Evolutionary conservation across 2,113 vertebrate genomes (phyloP), one percentile per base, ranked within the genome.

Genomic region (Cromileptes altivelis): DNA sequence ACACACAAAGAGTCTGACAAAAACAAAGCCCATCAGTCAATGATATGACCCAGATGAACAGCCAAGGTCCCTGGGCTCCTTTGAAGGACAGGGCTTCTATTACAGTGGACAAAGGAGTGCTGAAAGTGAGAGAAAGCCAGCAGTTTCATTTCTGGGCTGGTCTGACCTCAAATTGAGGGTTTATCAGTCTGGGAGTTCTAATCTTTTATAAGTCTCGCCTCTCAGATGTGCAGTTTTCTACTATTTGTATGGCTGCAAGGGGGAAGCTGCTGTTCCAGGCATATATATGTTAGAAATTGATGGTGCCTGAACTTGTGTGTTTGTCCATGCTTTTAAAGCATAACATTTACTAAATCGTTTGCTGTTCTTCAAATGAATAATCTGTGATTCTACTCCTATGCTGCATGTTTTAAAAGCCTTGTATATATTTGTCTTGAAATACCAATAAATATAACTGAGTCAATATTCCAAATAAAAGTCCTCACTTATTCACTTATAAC

Each of bases 61-160:
- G 70, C 60, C 73, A 70, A 52, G 62, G 70, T 79, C 70, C 47
- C 76, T 49, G 67, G 61, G 65, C 81, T 81, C 49, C 10, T 71
- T 53, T 75, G 86, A 79, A 79, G 76, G 85, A 81, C 69, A 65
- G 56, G 60, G 53, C 71, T 84, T 33, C 78, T 75, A 58, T 89
- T 88, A 88, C 80, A 78, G 62, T 63, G 50, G 68, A 89, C 85
- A 89, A 67, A 77, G 49, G 71, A 63, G 50, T 0, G 37, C n/a
- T 81, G 81, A 82, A 65, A 69, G 68, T 50, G 30, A 82, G 47
- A 78, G 52, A 65, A 77, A 80, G 15, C 14, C 67, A n/a, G 70
- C 25, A 6, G 62, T 47, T 70, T 82, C 58, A 76, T 75, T 23
- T 70, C 70, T 61, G n/a, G 2, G 37, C n/a, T 47, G 45, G 4